Conservation (phyloP, 1,140 invertebrate genomes). For the Scaptomyza pallida region DNA sequence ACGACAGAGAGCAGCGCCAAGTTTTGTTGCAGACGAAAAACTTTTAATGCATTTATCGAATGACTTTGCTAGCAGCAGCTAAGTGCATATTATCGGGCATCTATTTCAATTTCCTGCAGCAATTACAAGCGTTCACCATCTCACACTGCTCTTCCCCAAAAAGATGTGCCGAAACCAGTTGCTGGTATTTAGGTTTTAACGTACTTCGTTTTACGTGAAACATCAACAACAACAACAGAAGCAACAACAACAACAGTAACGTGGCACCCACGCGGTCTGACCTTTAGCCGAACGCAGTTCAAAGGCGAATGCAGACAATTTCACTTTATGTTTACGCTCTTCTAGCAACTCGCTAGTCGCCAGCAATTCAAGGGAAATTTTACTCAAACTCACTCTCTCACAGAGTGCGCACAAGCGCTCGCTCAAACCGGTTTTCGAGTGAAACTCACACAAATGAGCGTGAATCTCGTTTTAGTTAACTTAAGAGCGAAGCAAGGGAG, state of each 20-base stretch:
- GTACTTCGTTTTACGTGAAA: constrained; percentile 21
- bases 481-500: constrained; percentile 4
- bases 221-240: too few relatives aligned
- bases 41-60: constrained; percentile 81
- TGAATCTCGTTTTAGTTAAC: not conserved
- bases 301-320: constrained; percentile 46
- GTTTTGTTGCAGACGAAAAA: constrained; percentile 55
- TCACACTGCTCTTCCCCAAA: not conserved
- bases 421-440: constrained; percentile 45
- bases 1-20: constrained; percentile 16
- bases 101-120: constrained; percentile 79
- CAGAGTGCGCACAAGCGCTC: constrained; percentile 26
- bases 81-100: constrained; percentile 82
- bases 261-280: constrained; percentile 32
- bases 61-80: constrained; percentile 57
- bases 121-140: constrained; percentile 61
- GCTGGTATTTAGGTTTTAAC: constrained; percentile 28
- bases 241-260: not conserved
- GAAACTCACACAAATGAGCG: constrained; percentile 9
- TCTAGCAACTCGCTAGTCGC: constrained; percentile 3
- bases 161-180: constrained; percentile 30
- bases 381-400: constrained; percentile 16
- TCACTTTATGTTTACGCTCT: constrained; percentile 16
- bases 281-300: constrained; percentile 46
- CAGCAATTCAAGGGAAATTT: constrained; percentile 27